Evolutionary conservation across 2,888 invertebrate species (phyloP).

Genomic region (Rhaphigaster nebulosa): DNA sequence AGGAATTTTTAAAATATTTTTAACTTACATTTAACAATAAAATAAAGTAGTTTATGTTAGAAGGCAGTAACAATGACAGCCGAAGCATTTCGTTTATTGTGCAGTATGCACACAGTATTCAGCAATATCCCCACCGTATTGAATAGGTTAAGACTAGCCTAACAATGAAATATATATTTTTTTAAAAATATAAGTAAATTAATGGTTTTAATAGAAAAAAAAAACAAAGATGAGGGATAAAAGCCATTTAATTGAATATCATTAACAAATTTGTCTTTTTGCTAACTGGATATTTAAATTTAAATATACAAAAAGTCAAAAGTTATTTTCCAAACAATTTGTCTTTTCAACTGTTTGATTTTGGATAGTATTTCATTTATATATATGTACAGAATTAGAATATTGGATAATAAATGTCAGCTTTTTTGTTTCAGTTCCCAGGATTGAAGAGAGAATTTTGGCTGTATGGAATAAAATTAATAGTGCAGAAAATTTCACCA

Average conservation of each 20-base stretch:
- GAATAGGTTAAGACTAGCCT: neutral
- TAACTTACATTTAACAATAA: no score
- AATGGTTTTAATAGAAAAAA: neutral
- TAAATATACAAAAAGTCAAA: neutral
- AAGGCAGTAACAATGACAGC: no score
- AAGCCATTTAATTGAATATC: neutral
- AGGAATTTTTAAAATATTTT: no score
- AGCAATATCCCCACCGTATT: no score
- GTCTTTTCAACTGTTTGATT: neutral
- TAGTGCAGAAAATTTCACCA: conserved; percentile 66
- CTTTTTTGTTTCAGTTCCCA: conserved; percentile 68
- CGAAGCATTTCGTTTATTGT: no score
- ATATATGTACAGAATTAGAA: neutral
- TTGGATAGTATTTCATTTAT: neutral
- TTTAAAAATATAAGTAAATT: neutral
- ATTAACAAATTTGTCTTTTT: neutral
- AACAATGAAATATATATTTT: neutral
- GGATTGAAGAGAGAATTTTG: conserved; percentile 68
- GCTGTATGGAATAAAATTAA: conserved; percentile 69
- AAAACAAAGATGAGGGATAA: neutral
- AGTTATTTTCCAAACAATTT: neutral
- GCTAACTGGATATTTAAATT: neutral
- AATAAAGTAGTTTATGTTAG: no score
- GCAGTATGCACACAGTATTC: no score
- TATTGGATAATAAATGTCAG: neutral